These are phyloP conservation scores for Mus spretus DNA, from an alignment of 2,797 vertebrate species.

Conservation along the genomic window DNA sequence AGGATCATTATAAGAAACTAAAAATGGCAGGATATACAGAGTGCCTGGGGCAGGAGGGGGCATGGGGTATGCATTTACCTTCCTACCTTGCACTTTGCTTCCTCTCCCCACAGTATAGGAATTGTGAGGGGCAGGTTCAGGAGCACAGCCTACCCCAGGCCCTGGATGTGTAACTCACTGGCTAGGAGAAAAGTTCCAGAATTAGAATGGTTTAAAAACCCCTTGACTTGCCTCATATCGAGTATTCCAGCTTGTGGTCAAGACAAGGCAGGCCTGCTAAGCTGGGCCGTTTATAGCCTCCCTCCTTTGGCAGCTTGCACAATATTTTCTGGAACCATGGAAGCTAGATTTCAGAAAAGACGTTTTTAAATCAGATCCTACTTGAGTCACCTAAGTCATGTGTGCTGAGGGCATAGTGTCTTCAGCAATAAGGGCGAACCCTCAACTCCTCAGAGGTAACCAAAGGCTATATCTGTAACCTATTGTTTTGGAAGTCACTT, in stretches of 20 bases:
- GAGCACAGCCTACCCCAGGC: not conserved
- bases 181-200: not conserved
- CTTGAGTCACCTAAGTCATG: too few relatives aligned
- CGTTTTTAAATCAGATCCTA: not conserved
- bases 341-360: not conserved
- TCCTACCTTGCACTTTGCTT: not conserved
- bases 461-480: not conserved
- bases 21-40: not conserved
- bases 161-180: not conserved
- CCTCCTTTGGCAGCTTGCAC: not conserved
- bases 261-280: not conserved
- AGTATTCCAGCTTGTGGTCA: not conserved
- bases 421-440: too few relatives aligned
- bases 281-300: too few relatives aligned
- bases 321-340: not conserved
- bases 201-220: not conserved
- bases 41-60: not conserved
- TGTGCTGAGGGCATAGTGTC: not conserved
- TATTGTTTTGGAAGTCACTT: not conserved
- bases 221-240: not conserved
- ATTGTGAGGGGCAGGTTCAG: too few relatives aligned
- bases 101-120: not conserved
- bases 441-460: not conserved
- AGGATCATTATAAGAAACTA: slow-evolving; percentile 17
- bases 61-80: not conserved